Conservation (phyloP, 2,888 invertebrate genomes). For the Clunio marinus region DNA sequence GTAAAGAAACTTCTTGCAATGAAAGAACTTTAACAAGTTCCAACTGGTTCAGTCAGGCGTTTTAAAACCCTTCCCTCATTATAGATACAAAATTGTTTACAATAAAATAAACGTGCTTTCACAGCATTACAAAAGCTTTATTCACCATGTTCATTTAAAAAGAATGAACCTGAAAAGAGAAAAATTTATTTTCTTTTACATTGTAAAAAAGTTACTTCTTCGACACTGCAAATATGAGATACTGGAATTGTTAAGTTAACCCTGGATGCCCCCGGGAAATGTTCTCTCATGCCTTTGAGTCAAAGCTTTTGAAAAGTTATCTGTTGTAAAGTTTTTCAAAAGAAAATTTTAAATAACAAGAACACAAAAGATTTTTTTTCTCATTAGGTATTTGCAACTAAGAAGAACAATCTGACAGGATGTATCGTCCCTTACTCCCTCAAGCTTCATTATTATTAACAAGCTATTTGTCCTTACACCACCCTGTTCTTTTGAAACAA, state of each 20-base stretch:
- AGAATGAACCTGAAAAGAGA: neutral
- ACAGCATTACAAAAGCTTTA: constrained; percentile 1
- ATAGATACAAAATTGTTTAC: constrained; percentile 6
- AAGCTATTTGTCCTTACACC: neutral
- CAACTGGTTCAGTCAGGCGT: neutral
- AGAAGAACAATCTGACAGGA: neutral
- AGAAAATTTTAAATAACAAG: too few species aligned
- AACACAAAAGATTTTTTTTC: neutral
- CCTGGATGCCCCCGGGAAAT: too few species aligned
- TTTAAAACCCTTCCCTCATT: constrained; percentile 2
- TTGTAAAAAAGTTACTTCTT: neutral
- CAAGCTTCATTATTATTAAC: neutral
- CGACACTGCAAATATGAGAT: constrained; percentile 6
- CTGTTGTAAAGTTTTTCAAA: too few species aligned
- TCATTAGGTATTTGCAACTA: neutral
- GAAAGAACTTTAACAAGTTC: neutral
- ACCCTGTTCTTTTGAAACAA: neutral
- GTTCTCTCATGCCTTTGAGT: too few species aligned
- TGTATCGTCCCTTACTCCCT: neutral
- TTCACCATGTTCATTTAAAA: neutral
- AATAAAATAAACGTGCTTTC: constrained; percentile 2
- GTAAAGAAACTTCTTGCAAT: neutral
- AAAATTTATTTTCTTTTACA: constrained; percentile 1
- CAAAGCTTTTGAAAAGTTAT: too few species aligned
- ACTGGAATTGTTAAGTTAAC: constrained; percentile 4